phyloP scores from a whole-genome alignment of 2,888 invertebrate species.

The Sarcophaga subvicina region DNA sequence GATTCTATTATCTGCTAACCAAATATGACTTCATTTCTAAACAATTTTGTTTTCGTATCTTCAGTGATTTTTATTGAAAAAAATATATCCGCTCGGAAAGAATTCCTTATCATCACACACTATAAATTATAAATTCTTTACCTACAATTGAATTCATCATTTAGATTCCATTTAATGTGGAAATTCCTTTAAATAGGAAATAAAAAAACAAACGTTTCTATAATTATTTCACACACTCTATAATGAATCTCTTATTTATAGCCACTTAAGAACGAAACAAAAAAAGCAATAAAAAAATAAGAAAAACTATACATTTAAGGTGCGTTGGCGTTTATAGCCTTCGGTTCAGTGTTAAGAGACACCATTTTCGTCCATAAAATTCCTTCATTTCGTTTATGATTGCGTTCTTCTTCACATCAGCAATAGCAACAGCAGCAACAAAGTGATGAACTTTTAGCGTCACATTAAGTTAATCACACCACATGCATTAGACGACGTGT shows the following conservation, averaged over 20 bases:
- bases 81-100: no score
- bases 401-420: not conserved
- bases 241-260: conserved; percentile 43
- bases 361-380: conserved; percentile 20
- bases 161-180: not conserved
- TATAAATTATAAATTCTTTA: no score
- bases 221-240: conserved; percentile 42
- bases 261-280: conserved; percentile 30
- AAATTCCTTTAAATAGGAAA: not conserved
- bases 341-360: conserved; percentile 35
- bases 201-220: conserved; percentile 8
- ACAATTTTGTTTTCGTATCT: no score
- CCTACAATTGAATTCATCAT: no score
- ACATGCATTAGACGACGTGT: not conserved
- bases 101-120: no score
- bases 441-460: conserved; percentile 44
- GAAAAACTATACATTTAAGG: conserved; percentile 14
- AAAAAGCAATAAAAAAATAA: not conserved
- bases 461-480: conserved; percentile 41
- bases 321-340: conserved; percentile 55
- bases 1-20: no score
- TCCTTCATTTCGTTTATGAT: conserved; percentile 9
- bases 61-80: no score
- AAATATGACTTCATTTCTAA: no score
- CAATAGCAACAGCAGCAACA: not conserved